phyloP scores from a whole-genome alignment of 2,888 invertebrate genomes.

The Desoria tigrina region DNA sequence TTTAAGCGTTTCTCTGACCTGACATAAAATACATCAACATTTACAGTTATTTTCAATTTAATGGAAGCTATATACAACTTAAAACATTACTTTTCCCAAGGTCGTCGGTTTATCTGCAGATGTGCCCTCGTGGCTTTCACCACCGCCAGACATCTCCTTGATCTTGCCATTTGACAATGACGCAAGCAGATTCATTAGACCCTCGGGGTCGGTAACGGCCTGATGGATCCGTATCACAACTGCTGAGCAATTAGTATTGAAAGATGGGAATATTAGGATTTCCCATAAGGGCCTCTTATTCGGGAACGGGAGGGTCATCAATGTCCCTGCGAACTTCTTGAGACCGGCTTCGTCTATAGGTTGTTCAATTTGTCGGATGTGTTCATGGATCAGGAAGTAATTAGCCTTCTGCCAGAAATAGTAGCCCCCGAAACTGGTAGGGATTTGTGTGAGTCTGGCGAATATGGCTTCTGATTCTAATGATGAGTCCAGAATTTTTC shows the following conservation, averaged over 20 bases:
- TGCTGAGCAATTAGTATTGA: conserved; percentile 30
- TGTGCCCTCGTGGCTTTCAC: too few relatives aligned
- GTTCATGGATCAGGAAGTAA: conserved; percentile 45
- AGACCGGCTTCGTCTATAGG: conserved; percentile 36
- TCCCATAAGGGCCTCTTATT: conserved; percentile 45
- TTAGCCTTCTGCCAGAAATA: conserved; percentile 46
- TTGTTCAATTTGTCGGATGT: conserved; percentile 42
- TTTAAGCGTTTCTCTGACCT: too few relatives aligned
- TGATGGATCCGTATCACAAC: conserved; percentile 41
- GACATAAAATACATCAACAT: too few relatives aligned
- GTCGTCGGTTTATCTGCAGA: too few relatives aligned
- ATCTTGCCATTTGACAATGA: conserved; percentile 7
- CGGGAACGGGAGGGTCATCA: conserved; percentile 43
- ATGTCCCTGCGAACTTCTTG: conserved; percentile 41
- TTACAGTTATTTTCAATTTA: too few relatives aligned
- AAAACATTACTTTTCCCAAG: too few relatives aligned
- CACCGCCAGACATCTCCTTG: too few relatives aligned
- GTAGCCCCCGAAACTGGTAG: conserved; percentile 40
- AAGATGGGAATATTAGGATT: conserved; percentile 41
- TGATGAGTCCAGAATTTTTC: conserved; percentile 26
- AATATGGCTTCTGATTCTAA: conserved; percentile 27
- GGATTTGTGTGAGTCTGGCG: conserved; percentile 42
- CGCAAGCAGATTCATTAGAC: conserved; percentile 34
- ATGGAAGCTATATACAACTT: too few relatives aligned
- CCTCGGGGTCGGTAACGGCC: conserved; percentile 33